Evolutionary conservation across 2,888 invertebrate genomes (phyloP).

Genomic region (Amphipyra tragopoginis): DNA sequence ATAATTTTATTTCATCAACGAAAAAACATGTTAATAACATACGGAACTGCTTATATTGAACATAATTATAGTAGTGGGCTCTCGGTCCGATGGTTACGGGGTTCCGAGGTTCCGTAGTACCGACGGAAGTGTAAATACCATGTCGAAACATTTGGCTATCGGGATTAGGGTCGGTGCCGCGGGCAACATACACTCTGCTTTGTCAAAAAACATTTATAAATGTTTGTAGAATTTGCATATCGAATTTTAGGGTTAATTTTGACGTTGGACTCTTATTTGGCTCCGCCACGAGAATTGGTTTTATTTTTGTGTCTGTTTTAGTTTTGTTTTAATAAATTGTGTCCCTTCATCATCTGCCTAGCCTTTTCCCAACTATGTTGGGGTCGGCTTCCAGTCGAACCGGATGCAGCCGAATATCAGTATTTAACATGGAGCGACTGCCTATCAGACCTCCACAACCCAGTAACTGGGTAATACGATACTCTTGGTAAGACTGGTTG

Average conservation of each 20-base stretch:
- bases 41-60: slow-evolving; percentile 72
- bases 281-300: no score
- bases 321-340: no score
- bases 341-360: no score
- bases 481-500: no score
- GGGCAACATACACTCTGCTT: slow-evolving; percentile 13
- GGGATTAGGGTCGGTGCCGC: slow-evolving; percentile 48
- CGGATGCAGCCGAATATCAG: no score
- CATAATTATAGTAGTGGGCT: slow-evolving; percentile 75
- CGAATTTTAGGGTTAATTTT: slow-evolving; percentile 30
- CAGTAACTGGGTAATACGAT: no score
- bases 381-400: no score
- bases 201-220: slow-evolving; percentile 22
- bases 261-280: no score
- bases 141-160: slow-evolving; percentile 46
- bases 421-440: no score
- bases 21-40: slow-evolving; percentile 73
- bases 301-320: no score
- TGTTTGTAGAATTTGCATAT: slow-evolving; percentile 40
- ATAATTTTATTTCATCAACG: slow-evolving; percentile 70
- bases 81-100: slow-evolving; percentile 70
- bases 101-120: slow-evolving; percentile 43
- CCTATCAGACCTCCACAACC: no score
- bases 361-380: no score
- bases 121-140: slow-evolving; percentile 56